Conservation (phyloP, 1,140 invertebrate genomes). For the Calycopis cecrops region DNA sequence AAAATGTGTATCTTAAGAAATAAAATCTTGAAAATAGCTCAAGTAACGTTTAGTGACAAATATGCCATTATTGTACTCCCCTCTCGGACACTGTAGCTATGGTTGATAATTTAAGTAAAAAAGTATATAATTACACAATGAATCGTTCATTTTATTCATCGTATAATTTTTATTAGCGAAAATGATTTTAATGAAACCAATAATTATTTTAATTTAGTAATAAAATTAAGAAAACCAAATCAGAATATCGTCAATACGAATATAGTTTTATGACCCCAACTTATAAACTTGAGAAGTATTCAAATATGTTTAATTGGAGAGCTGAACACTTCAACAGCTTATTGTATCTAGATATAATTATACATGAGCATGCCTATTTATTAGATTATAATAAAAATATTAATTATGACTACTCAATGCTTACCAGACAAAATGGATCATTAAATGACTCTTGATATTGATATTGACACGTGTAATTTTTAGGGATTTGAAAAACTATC, state of each 20-base stretch:
- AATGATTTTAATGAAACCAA: background rate
- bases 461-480: background rate
- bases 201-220: background rate
- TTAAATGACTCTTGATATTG: background rate
- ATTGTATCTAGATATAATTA: no score
- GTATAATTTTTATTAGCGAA: background rate
- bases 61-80: background rate
- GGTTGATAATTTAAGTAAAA: no score
- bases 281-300: background rate
- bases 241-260: background rate
- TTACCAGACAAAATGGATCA: background rate
- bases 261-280: background rate
- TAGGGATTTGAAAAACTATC: background rate
- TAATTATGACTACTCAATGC: background rate
- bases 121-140: background rate
- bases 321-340: background rate
- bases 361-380: background rate
- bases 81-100: background rate
- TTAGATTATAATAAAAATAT: background rate
- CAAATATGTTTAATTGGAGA: background rate
- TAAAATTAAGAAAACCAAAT: background rate
- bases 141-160: background rate
- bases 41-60: background rate
- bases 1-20: background rate
- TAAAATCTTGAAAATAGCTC: background rate